A percentile compares a stretch with the other conserved stretches of the same genome.
Conservation (phyloP, 2,113 vertebrate genomes). For the Morone saxatilis region DNA sequence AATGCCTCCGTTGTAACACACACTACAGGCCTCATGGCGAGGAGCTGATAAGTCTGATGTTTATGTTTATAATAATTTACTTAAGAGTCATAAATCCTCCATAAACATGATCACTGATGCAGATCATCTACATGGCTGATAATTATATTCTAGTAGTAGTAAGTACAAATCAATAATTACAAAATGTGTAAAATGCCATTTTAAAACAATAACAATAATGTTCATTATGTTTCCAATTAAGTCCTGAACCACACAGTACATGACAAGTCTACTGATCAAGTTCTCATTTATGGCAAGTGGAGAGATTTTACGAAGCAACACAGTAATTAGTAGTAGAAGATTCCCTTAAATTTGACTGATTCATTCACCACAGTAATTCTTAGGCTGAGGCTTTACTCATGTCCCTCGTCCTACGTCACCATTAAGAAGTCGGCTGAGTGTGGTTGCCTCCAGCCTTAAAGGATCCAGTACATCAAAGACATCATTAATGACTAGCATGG, state of each 20-base stretch:
- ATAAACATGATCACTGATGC: neutral
- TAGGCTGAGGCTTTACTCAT: neutral
- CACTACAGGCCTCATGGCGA: neutral
- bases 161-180: neutral
- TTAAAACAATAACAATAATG: neutral
- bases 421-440: constrained; percentile 4
- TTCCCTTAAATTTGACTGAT: neutral
- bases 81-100: neutral
- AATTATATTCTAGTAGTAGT: neutral
- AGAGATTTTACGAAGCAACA: neutral
- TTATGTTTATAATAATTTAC: neutral
- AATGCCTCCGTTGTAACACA: constrained; percentile 1
- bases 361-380: neutral
- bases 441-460: constrained; percentile 14
- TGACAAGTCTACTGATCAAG: neutral
- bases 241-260: neutral
- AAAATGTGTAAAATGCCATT: neutral
- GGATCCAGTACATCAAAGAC: constrained; percentile 35
- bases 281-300: neutral
- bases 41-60: neutral
- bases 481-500: constrained; percentile 51
- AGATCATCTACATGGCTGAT: neutral
- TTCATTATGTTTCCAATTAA: neutral
- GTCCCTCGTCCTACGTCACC: neutral
- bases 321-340: neutral